A percentile compares a stretch with the other conserved stretches of the same genome.
Evolutionary conservation across 2,888 invertebrate genomes (phyloP).

Genomic region (Leucania comma): DNA sequence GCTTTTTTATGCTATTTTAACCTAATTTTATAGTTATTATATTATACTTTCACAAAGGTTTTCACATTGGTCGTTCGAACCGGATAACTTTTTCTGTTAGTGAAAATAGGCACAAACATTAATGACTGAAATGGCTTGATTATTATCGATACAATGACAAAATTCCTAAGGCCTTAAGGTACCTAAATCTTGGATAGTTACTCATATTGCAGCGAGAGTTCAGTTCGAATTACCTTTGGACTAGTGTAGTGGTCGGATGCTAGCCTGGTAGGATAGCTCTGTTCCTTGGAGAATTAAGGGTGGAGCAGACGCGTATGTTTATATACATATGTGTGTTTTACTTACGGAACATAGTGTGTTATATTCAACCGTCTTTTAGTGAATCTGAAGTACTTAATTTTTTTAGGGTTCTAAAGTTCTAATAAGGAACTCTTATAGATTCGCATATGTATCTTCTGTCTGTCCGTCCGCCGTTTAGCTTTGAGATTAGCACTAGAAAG

Average conservation of each 20-base stretch:
- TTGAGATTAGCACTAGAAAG: too few species aligned
- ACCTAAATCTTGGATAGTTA: neutral
- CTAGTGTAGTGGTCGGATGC: neutral
- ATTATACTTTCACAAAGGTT: neutral
- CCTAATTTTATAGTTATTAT: neutral
- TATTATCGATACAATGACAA: too few species aligned
- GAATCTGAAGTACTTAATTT: too few species aligned
- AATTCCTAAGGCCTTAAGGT: neutral
- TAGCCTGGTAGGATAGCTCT: neutral
- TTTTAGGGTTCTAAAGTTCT: too few species aligned
- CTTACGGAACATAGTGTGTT: neutral
- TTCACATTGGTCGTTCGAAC: neutral
- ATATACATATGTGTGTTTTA: neutral
- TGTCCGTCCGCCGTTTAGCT: too few species aligned
- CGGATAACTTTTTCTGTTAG: neutral
- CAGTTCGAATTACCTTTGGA: neutral
- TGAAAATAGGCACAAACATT: neutral
- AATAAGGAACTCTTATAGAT: too few species aligned
- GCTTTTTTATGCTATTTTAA: neutral
- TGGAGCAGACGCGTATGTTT: neutral
- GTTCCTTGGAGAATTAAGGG: neutral
- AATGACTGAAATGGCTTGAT: too few species aligned
- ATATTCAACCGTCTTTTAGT: neutral
- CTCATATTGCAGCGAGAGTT: neutral
- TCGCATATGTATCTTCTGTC: too few species aligned